Percentiles rank a stretch among this genome's conserved stretches.
phyloP scores from a whole-genome alignment of 2,888 invertebrate species.

The Cephus nigrinus region DNA sequence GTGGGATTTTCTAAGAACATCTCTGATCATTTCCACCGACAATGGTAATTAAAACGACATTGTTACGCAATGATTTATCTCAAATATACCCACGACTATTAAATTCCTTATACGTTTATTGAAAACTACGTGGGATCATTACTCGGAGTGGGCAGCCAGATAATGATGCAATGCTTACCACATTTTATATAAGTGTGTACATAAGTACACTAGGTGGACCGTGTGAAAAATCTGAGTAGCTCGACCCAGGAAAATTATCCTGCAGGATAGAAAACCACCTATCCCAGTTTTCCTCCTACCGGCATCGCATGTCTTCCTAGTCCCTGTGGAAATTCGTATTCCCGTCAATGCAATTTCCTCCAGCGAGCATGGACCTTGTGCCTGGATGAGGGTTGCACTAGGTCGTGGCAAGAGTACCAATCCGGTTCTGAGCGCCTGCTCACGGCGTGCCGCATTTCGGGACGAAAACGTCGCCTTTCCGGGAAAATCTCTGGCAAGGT shows the following conservation, averaged over 20 bases:
- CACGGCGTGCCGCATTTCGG: conserved; percentile 29
- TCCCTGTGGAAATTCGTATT: conserved; percentile 54
- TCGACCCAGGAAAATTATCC: background rate
- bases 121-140: background rate
- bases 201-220: background rate
- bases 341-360: conserved; percentile 36
- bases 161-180: background rate
- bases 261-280: background rate
- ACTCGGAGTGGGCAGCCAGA: background rate
- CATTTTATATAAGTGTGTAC: background rate
- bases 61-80: background rate
- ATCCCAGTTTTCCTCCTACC: conserved; percentile 12
- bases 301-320: conserved; percentile 46
- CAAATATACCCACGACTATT: background rate
- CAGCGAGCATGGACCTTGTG: background rate
- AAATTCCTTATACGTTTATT: background rate
- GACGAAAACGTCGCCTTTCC: conserved; percentile 40
- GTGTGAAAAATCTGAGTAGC: background rate
- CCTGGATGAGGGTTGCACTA: conserved; percentile 4
- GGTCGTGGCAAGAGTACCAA: conserved; percentile 37
- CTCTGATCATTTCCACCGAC: background rate
- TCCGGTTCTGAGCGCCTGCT: conserved; percentile 41
- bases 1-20: background rate
- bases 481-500: conserved; percentile 20
- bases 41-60: background rate